Conservation (phyloP, 2,888 invertebrate species). For the Ophraella communa region DNA sequence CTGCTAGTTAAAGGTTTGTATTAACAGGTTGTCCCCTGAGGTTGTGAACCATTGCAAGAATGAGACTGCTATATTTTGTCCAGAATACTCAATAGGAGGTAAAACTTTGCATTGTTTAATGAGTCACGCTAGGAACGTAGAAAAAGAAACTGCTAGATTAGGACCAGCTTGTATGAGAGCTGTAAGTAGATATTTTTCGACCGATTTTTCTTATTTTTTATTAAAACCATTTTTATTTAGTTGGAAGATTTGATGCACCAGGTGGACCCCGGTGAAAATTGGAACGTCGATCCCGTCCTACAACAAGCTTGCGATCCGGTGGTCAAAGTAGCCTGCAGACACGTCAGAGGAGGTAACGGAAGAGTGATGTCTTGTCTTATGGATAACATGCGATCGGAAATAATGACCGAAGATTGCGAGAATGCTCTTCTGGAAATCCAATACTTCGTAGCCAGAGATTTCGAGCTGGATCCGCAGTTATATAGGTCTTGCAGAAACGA, state of each 20-base stretch:
- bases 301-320: slow-evolving; percentile 86
- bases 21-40: slow-evolving; percentile 80
- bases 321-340: slow-evolving; percentile 78
- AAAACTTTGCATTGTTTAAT: slow-evolving; percentile 95
- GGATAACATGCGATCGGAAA: slow-evolving; percentile 84
- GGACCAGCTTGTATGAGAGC: slow-evolving; percentile 77
- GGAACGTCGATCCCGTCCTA: slow-evolving; percentile 92
- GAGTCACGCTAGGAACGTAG: slow-evolving; percentile 74
- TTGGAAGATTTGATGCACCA: slow-evolving; percentile 82
- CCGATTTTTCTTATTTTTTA: not conserved
- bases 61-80: slow-evolving; percentile 82
- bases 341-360: slow-evolving; percentile 76
- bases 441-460: slow-evolving; percentile 95
- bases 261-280: slow-evolving; percentile 93
- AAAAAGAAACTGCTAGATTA: slow-evolving; percentile 59
- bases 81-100: slow-evolving; percentile 77
- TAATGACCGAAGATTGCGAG: slow-evolving; percentile 91
- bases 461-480: slow-evolving; percentile 87
- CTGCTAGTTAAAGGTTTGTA: no score
- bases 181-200: slow-evolving; percentile 57
- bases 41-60: slow-evolving; percentile 85
- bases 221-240: slow-evolving; percentile 54
- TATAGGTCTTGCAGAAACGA: slow-evolving; percentile 89
- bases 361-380: slow-evolving; percentile 92
- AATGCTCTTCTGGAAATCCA: slow-evolving; percentile 92